Conservation (phyloP, 2,113 vertebrate species). For the Naja naja region DNA sequence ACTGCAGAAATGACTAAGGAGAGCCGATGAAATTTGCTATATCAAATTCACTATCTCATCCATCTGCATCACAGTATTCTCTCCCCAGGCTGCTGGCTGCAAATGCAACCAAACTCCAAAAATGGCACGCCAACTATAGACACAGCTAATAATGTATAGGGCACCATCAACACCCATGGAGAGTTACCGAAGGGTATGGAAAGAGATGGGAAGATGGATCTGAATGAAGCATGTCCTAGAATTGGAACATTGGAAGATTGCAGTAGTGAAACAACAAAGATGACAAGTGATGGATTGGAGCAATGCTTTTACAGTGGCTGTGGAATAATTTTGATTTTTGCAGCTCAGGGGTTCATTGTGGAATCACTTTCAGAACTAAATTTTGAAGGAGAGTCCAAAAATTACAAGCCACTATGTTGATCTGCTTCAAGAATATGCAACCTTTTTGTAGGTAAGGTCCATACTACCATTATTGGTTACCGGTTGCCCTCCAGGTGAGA, state of each 20-base stretch:
- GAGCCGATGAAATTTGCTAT: constrained; percentile 4
- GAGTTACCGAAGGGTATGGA: background rate
- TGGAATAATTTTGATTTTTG: background rate
- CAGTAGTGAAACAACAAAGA: background rate
- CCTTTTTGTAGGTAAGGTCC: background rate
- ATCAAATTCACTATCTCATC: background rate
- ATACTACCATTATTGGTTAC: background rate
- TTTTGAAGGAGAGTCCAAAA: background rate
- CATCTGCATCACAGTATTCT: background rate
- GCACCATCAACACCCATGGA: background rate
- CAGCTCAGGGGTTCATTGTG: background rate
- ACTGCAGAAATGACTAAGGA: constrained; percentile 41
- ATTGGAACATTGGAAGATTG: background rate
- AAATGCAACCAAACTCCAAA: constrained; percentile 2
- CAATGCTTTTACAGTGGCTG: background rate
- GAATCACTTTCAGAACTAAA: background rate
- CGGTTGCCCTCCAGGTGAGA: too few relatives aligned
- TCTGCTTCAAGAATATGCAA: background rate
- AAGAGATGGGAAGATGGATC: background rate
- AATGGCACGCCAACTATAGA: background rate
- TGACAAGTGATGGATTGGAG: background rate
- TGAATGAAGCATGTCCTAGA: background rate
- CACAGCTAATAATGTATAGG: background rate
- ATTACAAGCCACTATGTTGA: background rate
- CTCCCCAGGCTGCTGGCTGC: background rate